Evolutionary conservation across 23 tunicate genomes (phyloP).

Genomic region (Trididemnum miniatum): DNA sequence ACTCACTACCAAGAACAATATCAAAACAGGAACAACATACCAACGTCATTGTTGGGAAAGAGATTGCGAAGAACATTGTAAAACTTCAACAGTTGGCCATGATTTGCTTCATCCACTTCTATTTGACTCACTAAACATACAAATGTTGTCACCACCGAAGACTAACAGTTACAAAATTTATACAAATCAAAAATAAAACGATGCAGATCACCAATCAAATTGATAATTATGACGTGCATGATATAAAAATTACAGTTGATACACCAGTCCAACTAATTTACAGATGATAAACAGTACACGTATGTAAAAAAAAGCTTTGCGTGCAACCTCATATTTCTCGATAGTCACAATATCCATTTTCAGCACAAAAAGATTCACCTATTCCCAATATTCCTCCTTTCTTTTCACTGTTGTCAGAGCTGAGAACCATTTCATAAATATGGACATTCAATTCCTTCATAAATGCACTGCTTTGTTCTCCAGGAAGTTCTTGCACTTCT

Average conservation of each 20-base stretch:
- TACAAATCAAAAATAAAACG: too few species aligned
- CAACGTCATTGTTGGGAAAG: conserved; percentile 72
- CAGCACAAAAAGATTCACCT: conserved; percentile 26
- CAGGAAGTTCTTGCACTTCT: conserved; percentile 75
- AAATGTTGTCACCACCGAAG: too few species aligned
- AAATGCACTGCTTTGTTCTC: conserved; percentile 50
- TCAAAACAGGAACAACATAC: conserved; percentile 17
- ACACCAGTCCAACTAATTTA: too few species aligned
- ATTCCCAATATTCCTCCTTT: conserved; percentile 86
- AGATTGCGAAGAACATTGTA: conserved; percentile 58
- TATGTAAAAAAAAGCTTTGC: conserved; percentile 6
- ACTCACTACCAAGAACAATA: too few species aligned
- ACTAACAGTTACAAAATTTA: too few species aligned
- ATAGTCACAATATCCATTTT: background rate
- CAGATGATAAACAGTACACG: too few species aligned
- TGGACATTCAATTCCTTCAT: conserved; percentile 55
- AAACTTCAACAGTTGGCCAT: conserved; percentile 54
- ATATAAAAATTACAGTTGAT: too few species aligned
- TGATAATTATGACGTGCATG: too few species aligned
- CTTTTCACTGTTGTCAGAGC: conserved; percentile 76
- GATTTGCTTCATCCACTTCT: conserved; percentile 68
- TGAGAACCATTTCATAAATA: conserved; percentile 70
- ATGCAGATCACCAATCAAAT: too few species aligned
- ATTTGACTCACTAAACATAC: conserved; percentile 81
- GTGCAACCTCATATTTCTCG: background rate